These are phyloP conservation scores for Yponomeuta cagnagella DNA, from an alignment of 2,888 invertebrate genomes.

Conservation along the genomic window DNA sequence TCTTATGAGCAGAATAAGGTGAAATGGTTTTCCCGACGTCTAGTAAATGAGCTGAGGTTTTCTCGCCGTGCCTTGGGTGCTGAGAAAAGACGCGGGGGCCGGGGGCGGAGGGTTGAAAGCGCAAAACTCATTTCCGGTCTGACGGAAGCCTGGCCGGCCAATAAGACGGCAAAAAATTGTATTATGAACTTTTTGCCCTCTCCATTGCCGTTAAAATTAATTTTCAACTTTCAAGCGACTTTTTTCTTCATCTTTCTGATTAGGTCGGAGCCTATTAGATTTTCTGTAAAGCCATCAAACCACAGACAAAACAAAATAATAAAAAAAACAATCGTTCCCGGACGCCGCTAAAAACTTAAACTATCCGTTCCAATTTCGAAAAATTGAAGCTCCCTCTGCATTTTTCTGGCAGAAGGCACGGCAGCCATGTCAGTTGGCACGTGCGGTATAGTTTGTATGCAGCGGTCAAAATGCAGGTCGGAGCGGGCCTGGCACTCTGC, in stretches of 20 bases:
- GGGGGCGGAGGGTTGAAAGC: slow-evolving; percentile 28
- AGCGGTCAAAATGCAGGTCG: slow-evolving; percentile 29
- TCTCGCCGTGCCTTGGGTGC: slow-evolving; percentile 33
- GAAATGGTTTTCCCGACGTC: slow-evolving; percentile 47
- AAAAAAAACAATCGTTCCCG: not conserved
- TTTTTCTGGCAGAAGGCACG: slow-evolving; percentile 21
- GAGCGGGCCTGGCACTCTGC: slow-evolving; percentile 47
- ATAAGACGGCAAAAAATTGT: slow-evolving; percentile 59
- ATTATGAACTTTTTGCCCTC: slow-evolving; percentile 49
- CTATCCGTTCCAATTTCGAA: not conserved
- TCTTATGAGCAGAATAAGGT: slow-evolving; percentile 17
- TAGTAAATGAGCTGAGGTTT: slow-evolving; percentile 54
- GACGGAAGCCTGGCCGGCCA: slow-evolving; percentile 58
- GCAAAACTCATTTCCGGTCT: slow-evolving; percentile 69
- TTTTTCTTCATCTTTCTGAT: slow-evolving; percentile 18
- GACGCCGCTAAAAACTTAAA: not conserved
- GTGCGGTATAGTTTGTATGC: not conserved
- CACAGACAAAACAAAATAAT: not conserved
- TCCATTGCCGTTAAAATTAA: slow-evolving; percentile 48
- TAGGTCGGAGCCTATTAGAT: not conserved
- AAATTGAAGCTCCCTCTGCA: not conserved
- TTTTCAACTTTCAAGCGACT: slow-evolving; percentile 31
- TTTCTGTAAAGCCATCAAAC: not conserved
- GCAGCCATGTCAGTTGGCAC: slow-evolving; percentile 15
- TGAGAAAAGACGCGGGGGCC: slow-evolving; percentile 22